These are phyloP conservation scores for Leptinotarsa haldemani DNA, from an alignment of 2,888 invertebrate genomes.

Conservation along the genomic window DNA sequence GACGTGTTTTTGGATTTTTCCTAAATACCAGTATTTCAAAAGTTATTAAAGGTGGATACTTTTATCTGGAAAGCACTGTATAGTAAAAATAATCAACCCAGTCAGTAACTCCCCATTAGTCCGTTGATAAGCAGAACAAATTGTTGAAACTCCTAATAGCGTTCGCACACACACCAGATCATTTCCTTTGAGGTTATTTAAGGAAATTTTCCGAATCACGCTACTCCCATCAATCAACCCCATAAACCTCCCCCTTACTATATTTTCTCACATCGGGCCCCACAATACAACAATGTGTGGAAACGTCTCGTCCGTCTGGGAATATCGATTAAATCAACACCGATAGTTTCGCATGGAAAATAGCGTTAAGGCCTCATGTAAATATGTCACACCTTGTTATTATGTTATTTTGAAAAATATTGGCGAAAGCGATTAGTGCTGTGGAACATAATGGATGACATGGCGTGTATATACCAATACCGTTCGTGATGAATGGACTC, in stretches of 20 bases:
- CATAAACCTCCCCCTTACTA: conserved; percentile 29
- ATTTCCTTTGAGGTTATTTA: conserved; percentile 12
- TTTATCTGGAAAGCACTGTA: too few species aligned
- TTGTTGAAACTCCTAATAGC: background rate
- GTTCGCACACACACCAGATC: background rate
- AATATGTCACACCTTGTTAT: conserved; percentile 50
- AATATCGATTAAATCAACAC: conserved; percentile 40
- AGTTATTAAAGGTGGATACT: too few species aligned
- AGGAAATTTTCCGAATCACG: background rate
- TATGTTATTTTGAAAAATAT: conserved; percentile 45
- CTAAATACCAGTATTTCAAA: too few species aligned
- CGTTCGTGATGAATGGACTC: conserved; percentile 31
- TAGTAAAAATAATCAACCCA: background rate
- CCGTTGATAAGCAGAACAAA: background rate
- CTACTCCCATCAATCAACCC: background rate
- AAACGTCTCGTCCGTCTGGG: conserved; percentile 17
- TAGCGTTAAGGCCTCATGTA: conserved; percentile 41
- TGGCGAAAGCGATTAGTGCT: conserved; percentile 37
- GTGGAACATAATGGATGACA: conserved; percentile 44
- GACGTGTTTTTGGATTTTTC: too few species aligned
- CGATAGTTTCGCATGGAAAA: conserved; percentile 40
- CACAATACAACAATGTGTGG: conserved; percentile 20
- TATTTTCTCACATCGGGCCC: conserved; percentile 28
- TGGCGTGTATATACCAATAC: conserved; percentile 30
- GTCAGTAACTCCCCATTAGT: background rate